phyloP scores from a whole-genome alignment of 2,888 invertebrate species.

The Sturmia bella region DNA sequence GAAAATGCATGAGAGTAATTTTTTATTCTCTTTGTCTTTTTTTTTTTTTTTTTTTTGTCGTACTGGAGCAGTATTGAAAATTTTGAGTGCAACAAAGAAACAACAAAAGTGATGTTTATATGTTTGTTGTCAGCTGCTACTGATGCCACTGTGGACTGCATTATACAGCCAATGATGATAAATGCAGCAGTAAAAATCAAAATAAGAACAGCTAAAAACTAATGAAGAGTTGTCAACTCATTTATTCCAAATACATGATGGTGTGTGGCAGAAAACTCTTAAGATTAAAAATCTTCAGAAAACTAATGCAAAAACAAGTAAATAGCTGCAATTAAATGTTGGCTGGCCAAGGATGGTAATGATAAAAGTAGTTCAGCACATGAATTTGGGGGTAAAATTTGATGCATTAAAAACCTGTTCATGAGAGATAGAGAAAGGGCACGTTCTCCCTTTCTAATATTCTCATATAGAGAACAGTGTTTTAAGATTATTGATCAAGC shows the following conservation, averaged over 20 bases:
- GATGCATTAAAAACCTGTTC: too few relatives aligned
- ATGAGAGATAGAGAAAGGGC: too few relatives aligned
- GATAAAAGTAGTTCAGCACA: too few relatives aligned
- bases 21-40: not conserved
- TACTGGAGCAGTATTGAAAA: slow-evolving; percentile 14
- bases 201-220: not conserved
- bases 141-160: slow-evolving; percentile 1
- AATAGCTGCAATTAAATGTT: too few relatives aligned
- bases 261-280: too few relatives aligned
- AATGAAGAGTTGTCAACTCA: slow-evolving; percentile 2
- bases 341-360: too few relatives aligned
- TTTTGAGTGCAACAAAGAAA: not conserved
- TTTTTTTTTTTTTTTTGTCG: not conserved
- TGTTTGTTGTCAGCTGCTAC: not conserved
- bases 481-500: too few relatives aligned
- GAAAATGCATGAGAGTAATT: not conserved
- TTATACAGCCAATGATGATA: slow-evolving; percentile 8
- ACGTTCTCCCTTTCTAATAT: too few relatives aligned
- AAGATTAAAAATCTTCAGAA: too few relatives aligned
- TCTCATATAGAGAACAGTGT: too few relatives aligned
- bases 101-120: slow-evolving; percentile 18
- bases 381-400: too few relatives aligned
- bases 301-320: too few relatives aligned
- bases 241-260: not conserved
- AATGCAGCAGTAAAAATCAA: not conserved